Base-by-base conservation (phyloP, 2,113 vertebrate genomes). In the Miniopterus natalensis region DNA sequence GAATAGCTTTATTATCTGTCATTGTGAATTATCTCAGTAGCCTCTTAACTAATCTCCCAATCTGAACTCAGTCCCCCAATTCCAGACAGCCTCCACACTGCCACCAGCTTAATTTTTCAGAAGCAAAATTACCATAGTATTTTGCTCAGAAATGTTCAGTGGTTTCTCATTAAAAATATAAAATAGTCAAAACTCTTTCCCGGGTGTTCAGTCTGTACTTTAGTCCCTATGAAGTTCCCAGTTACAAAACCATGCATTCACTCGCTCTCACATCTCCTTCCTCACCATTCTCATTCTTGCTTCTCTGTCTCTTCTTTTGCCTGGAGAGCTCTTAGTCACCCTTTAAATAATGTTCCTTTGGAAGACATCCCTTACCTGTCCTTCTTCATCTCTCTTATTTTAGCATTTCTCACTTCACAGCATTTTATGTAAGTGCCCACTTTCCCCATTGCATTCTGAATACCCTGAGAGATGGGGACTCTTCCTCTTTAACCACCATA, bases 101-200 rank as follows among this genome's bases (percentile, higher is more conserved):
- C 80, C 57, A 29, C 23, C 55, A 36, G 49, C 25, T 90, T 78
- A 83, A 78, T 74, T 85, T 70, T 89, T 93, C 31, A 86, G 57
- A 89, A 95, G 27, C 57, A 89, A 61, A 88, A 18, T 95, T 88
- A 57, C 31, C 78, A 0, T 51, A 57, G 15, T 78, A 57, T 92
- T 95, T 96, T 96, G 73, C 59, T 87, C 13, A 31, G 63, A 75
- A 61, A 61, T 79, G 25, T 80, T 88, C 36, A 78, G 42, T 94
- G 27, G 40, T 86, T 94, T 74, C n/a, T 66, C 13, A 15, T 1
- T 94, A 73, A 90, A 94, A 88, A 53, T 51, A 91, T 23, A 91
- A 71, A 74, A n/a, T 8, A 85, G 51, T 77, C 31, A 89, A 36
- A 88, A 83, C 36, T 42, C 25, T 11, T 92, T 78, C 27, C 9